These are phyloP conservation scores for Danaus melanippus DNA, from an alignment of 1,140 invertebrate genomes.

Conservation along the genomic window DNA sequence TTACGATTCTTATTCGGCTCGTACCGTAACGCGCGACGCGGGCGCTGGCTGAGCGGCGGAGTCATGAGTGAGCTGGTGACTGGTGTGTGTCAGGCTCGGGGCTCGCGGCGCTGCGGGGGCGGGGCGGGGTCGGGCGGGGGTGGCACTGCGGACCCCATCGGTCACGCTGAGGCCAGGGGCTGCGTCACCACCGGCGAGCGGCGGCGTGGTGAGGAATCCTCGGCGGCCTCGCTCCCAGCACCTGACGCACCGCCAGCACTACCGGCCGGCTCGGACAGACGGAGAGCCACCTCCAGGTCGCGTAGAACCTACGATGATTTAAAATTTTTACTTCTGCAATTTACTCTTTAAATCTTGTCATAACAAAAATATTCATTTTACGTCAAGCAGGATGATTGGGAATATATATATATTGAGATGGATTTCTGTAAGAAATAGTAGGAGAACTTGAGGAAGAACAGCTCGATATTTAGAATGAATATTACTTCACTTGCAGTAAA, in stretches of 20 bases:
- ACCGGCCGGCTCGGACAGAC: conserved; percentile 70
- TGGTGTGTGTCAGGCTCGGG: conserved; percentile 5
- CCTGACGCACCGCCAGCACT: conserved; percentile 15
- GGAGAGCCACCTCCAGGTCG: conserved; percentile 84
- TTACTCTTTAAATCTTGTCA: too few species aligned
- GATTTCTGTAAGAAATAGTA: too few species aligned
- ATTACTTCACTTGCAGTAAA: too few species aligned
- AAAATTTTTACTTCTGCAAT: too few species aligned
- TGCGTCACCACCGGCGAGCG: conserved; percentile 56
- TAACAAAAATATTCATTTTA: too few species aligned
- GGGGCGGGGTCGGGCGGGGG: conserved; percentile 21
- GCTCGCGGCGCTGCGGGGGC: conserved; percentile 10
- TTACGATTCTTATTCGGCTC: conserved; percentile 9
- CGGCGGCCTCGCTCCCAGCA: conserved; percentile 28
- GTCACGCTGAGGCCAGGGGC: conserved; percentile 55
- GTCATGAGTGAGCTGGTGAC: conserved; percentile 9
- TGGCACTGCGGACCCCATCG: conserved; percentile 27
- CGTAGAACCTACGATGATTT: conserved; percentile 73
- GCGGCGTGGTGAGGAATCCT: conserved; percentile 33
- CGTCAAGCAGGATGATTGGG: too few species aligned
- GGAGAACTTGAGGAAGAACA: too few species aligned
- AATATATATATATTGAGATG: too few species aligned
- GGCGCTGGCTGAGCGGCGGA: conserved; percentile 18
- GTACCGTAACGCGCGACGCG: conserved; percentile 10
- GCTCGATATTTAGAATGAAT: too few species aligned